Evolutionary conservation across 1,140 invertebrate species (phyloP).

Genomic region (Argopecten irradians): DNA sequence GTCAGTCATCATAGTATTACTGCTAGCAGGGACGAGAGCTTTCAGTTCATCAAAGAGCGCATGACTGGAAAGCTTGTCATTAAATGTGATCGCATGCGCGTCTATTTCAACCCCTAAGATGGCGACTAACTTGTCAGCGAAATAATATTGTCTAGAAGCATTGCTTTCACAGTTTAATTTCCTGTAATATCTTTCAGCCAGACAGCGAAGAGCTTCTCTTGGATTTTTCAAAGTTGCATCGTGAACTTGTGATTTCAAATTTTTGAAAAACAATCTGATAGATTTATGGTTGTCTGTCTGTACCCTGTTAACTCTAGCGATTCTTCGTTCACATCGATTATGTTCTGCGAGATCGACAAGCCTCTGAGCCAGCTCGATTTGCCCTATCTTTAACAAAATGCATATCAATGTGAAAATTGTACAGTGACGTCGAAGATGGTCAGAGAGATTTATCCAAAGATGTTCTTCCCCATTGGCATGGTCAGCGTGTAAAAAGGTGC

Average conservation of each 20-base stretch:
- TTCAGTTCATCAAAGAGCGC: conserved; percentile 47
- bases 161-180: conserved; percentile 25
- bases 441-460: background rate
- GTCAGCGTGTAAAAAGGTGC: background rate
- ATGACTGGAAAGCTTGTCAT: conserved; percentile 42
- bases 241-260: conserved; percentile 51
- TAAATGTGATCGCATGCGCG: conserved; percentile 52
- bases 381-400: background rate
- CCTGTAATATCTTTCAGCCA: conserved; percentile 23
- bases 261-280: conserved; percentile 46
- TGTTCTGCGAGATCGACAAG: background rate
- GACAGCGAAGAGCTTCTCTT: conserved; percentile 27
- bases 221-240: conserved; percentile 49
- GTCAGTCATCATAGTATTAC: conserved; percentile 46
- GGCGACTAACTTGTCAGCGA: conserved; percentile 51
- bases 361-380: background rate
- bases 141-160: conserved; percentile 23
- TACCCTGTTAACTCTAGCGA: background rate
- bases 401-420: background rate
- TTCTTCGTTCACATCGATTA: background rate
- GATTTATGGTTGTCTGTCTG: conserved; percentile 36
- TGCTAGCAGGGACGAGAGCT: conserved; percentile 26
- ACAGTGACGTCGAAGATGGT: background rate
- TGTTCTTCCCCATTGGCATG: background rate
- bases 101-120: conserved; percentile 54